Conservation (phyloP, 2,888 invertebrate genomes). For the Macaria notata region DNA sequence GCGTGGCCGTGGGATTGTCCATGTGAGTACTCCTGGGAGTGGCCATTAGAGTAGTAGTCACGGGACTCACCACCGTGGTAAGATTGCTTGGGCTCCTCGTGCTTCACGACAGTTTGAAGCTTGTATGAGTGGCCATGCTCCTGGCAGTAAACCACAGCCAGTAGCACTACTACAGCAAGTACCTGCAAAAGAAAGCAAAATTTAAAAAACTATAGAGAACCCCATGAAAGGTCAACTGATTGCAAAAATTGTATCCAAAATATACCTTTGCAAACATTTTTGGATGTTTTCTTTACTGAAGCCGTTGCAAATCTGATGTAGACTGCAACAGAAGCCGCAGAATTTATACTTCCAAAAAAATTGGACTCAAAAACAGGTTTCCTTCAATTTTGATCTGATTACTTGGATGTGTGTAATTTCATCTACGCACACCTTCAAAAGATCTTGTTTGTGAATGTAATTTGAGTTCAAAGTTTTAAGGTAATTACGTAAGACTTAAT, state of each 20-base stretch:
- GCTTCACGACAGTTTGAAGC: constrained; percentile 48
- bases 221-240: too few relatives aligned
- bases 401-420: constrained; percentile 39
- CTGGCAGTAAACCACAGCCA: constrained; percentile 46
- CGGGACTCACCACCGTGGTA: constrained; percentile 31
- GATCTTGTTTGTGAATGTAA: constrained; percentile 44
- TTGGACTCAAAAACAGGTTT: constrained; percentile 48
- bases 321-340: constrained; percentile 36
- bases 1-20: constrained; percentile 42
- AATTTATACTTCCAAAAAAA: constrained; percentile 56
- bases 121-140: constrained; percentile 45
- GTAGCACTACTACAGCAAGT: constrained; percentile 33
- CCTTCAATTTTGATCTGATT: constrained; percentile 37
- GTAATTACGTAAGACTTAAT: constrained; percentile 59
- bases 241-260: constrained; percentile 5
- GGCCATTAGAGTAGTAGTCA: constrained; percentile 28
- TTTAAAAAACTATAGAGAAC: too few relatives aligned
- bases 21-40: constrained; percentile 23
- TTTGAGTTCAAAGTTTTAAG: constrained; percentile 51
- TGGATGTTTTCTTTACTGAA: constrained; percentile 44
- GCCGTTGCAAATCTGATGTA: constrained; percentile 46
- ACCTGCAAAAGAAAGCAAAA: constrained; percentile 38
- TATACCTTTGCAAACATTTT: constrained; percentile 41
- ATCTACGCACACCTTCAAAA: constrained; percentile 38
- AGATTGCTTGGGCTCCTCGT: constrained; percentile 48